Conservation (phyloP, 2,888 invertebrate genomes). For the Dinocampus coccinellae region DNA sequence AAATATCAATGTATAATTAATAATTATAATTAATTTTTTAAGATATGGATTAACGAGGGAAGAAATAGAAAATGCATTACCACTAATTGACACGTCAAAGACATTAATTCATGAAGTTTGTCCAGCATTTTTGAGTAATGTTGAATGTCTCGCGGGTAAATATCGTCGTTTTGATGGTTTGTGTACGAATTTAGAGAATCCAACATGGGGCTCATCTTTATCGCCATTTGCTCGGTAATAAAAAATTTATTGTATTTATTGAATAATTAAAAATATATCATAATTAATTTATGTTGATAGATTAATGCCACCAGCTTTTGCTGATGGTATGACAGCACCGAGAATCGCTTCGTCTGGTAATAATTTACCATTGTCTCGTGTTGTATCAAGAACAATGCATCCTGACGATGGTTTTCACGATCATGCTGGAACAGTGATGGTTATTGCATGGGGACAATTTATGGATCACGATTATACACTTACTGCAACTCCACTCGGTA, state of each 20-base stretch:
- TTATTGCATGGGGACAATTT: slow-evolving; percentile 95
- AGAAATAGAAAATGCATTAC: slow-evolving; percentile 89
- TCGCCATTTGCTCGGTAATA: slow-evolving; percentile 85
- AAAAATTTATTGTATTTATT: background rate
- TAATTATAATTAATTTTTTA: background rate
- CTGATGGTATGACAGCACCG: slow-evolving; percentile 88
- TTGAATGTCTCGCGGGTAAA: slow-evolving; percentile 89
- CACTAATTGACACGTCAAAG: slow-evolving; percentile 88
- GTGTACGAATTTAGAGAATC: slow-evolving; percentile 89
- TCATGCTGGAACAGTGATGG: slow-evolving; percentile 93
- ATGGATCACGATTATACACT: slow-evolving; percentile 95
- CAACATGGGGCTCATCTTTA: slow-evolving; percentile 90
- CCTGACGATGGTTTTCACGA: slow-evolving; percentile 94
- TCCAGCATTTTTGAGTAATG: slow-evolving; percentile 88
- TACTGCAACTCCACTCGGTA: slow-evolving; percentile 86
- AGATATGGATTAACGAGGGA: slow-evolving; percentile 88
- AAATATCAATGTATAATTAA: background rate
- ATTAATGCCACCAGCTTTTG: slow-evolving; percentile 83
- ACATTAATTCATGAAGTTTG: slow-evolving; percentile 89
- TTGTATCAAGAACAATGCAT: slow-evolving; percentile 92
- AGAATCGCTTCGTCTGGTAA: slow-evolving; percentile 84
- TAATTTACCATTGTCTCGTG: slow-evolving; percentile 83
- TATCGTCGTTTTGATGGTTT: slow-evolving; percentile 89
- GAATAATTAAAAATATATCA: background rate
- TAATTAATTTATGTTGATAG: slow-evolving; percentile 65